Conservation (phyloP, 2,113 vertebrate genomes). For the Dinomys branickii region DNA sequence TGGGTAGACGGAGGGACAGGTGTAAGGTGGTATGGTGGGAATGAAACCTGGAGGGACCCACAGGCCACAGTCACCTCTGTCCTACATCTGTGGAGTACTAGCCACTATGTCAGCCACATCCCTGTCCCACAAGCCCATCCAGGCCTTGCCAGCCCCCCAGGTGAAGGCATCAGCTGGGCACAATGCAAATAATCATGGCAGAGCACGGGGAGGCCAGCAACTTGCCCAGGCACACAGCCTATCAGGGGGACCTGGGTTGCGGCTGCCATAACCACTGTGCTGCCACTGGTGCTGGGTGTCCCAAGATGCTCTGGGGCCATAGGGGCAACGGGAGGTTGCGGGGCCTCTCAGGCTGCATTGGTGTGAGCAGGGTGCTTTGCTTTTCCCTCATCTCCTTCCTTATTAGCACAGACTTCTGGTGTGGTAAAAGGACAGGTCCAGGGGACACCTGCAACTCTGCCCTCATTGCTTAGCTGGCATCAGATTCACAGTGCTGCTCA, state of each 20-base stretch:
- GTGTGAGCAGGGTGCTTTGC: fast-evolving
- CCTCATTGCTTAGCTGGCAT: neutral
- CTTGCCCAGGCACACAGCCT: neutral
- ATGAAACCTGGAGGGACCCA: neutral
- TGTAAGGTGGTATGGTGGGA: fast-evolving
- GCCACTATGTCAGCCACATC: fast-evolving
- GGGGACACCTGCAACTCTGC: neutral
- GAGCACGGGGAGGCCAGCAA: neutral
- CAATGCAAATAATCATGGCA: fast-evolving
- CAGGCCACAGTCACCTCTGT: fast-evolving
- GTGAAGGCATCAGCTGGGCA: fast-evolving
- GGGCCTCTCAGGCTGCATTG: fast-evolving
- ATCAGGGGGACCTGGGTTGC: fast-evolving
- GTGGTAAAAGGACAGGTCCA: fast-evolving
- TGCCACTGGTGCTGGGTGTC: neutral
- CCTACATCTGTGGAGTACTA: fast-evolving
- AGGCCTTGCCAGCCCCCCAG: fast-evolving
- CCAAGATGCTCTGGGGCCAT: fast-evolving
- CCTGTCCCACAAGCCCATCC: fast-evolving
- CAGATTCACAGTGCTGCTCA: neutral
- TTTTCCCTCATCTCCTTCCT: fast-evolving
- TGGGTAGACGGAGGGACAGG: neutral
- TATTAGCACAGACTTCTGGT: fast-evolving
- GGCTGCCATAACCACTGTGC: neutral
- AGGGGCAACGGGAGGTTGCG: fast-evolving